Conservation (phyloP, 2,113 vertebrate species). For the Rhineura floridana region DNA sequence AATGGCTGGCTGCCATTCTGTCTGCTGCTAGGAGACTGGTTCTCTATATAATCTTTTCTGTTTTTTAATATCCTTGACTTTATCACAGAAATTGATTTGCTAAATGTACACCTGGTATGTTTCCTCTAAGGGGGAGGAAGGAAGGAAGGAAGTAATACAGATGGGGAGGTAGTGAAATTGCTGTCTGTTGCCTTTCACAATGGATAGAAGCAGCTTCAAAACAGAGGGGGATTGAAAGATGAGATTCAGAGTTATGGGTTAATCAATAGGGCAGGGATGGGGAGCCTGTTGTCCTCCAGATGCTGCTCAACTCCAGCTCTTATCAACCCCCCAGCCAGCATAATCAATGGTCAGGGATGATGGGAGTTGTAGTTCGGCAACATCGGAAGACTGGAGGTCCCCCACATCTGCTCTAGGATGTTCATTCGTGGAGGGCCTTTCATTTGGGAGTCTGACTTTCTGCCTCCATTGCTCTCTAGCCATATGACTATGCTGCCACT, state of each 20-base stretch:
- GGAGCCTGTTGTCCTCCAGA: too few species aligned
- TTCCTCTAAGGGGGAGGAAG: slow-evolving; percentile 38
- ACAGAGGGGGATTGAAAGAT: background rate
- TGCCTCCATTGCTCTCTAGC: background rate
- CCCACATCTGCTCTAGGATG: too few species aligned
- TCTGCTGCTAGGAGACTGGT: slow-evolving; percentile 47
- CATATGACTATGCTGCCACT: background rate
- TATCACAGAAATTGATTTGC: slow-evolving; percentile 63
- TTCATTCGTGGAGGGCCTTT: background rate
- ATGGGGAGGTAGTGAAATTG: background rate
- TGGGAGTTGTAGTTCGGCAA: too few species aligned
- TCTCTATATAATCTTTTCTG: slow-evolving; percentile 27
- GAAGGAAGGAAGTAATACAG: background rate
- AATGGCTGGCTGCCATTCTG: slow-evolving; percentile 70
- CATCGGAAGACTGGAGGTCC: too few species aligned
- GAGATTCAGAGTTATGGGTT: background rate
- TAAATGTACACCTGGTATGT: slow-evolving; percentile 56
- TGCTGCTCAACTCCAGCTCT: too few species aligned
- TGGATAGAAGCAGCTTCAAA: background rate
- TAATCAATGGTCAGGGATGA: too few species aligned
- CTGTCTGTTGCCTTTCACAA: background rate
- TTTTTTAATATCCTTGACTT: slow-evolving; percentile 70
- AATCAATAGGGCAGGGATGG: too few species aligned
- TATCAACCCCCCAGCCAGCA: too few species aligned
- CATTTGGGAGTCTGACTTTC: background rate